Percentiles rank a stretch among this genome's conserved stretches.
phyloP scores from a whole-genome alignment of 2,113 vertebrate genomes.

The Ameiurus melas region DNA sequence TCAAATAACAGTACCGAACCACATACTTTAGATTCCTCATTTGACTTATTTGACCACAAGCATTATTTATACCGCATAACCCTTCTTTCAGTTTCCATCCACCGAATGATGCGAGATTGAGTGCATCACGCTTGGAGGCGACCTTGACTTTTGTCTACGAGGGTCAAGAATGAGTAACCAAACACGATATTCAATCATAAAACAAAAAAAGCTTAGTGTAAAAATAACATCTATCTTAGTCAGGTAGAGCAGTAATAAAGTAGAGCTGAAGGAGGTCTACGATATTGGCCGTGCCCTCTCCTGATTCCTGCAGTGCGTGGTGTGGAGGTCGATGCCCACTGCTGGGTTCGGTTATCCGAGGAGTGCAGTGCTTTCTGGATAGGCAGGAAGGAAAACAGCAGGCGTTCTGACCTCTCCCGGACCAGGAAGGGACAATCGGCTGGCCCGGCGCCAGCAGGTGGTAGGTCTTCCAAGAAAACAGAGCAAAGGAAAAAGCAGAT shows the following conservation, averaged over 20 bases:
- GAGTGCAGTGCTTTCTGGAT: constrained; percentile 34
- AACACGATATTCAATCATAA: constrained; percentile 39
- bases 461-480: constrained; percentile 51
- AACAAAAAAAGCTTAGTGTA: constrained; percentile 1
- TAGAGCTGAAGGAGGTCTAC: constrained; percentile 41
- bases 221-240: constrained; percentile 32
- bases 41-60: background rate
- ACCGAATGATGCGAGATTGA: background rate
- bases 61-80: background rate
- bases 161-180: background rate
- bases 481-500: constrained; percentile 15
- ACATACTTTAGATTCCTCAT: background rate
- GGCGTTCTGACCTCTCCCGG: constrained; percentile 53
- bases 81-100: background rate
- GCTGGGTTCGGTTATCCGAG: constrained; percentile 39
- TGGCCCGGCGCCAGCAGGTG: constrained; percentile 54
- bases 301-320: constrained; percentile 14
- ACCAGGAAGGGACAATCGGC: constrained; percentile 35
- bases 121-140: background rate
- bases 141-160: background rate
- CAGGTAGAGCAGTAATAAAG: constrained; percentile 8
- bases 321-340: constrained; percentile 30
- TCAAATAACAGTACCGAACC: background rate
- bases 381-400: constrained; percentile 37
- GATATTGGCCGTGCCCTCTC: constrained; percentile 38